Percentiles rank a stretch among this genome's conserved stretches.
These are phyloP conservation scores for Brachionus manjavacas DNA, from an alignment of 1,140 invertebrate species.

Conservation along the genomic window DNA sequence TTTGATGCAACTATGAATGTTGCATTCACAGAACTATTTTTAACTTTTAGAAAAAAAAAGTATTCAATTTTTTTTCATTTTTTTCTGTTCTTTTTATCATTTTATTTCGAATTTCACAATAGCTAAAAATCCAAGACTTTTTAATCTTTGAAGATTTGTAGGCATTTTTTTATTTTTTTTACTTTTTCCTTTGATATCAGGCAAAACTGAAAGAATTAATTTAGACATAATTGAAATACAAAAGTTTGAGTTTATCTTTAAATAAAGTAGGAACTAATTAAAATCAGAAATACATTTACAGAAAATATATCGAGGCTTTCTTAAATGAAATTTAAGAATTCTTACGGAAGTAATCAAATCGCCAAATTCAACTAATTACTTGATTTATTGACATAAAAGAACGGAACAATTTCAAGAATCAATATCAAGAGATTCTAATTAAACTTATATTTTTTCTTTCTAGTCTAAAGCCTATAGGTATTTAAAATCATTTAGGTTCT, in stretches of 20 bases:
- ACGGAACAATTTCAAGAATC: not conserved
- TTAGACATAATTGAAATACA: not conserved
- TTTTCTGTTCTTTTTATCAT: too few species aligned
- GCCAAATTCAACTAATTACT: not conserved
- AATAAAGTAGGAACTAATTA: not conserved
- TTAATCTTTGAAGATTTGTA: too few species aligned
- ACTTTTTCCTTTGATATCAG: too few species aligned
- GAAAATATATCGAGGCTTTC: not conserved
- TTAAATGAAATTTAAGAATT: slow-evolving; percentile 2
- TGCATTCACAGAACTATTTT: too few species aligned
- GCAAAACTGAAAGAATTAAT: too few species aligned
- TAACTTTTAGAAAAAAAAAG: too few species aligned
- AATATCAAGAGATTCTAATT: slow-evolving; percentile 23
- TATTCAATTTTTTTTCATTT: too few species aligned
- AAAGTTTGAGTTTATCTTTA: not conserved
- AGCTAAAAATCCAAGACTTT: too few species aligned
- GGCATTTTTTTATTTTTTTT: too few species aligned
- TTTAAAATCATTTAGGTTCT: not conserved
- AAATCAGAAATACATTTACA: not conserved
- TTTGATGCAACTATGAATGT: too few species aligned
- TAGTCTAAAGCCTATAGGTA: not conserved
- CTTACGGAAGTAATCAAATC: slow-evolving; percentile 15
- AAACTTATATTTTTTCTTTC: not conserved
- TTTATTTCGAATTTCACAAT: too few species aligned
- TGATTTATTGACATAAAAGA: slow-evolving; percentile 26